Base-by-base conservation (phyloP, 2,113 vertebrate species). In the Indri indri region DNA sequence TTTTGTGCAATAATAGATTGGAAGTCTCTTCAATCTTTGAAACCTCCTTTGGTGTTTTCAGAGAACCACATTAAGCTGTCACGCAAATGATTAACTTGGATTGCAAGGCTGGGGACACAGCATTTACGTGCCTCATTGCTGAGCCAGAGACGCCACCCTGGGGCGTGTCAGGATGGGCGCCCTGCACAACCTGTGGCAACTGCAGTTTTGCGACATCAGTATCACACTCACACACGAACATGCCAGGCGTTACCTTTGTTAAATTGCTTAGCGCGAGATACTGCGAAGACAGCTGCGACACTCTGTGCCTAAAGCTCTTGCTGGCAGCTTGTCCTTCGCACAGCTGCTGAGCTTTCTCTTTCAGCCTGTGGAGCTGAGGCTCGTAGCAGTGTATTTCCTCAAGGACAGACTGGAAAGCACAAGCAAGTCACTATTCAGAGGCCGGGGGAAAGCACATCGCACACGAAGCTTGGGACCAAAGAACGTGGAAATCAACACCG, bases 221-320 rank as follows among this genome's bases (percentile, higher is more conserved):
- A 30, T 14, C 82, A 59, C 86, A 84, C 81, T 66, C 92, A 97
- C 14, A 42, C 97, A 83, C 30, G 57, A 98, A 97, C 89, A 47
- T 9, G 80, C 90, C 76, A 59, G 89, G 97, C 95, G 87, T 99
- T 99, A 99, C 99, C 99, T 99, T 99, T 59, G 99, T 99, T 98
- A 99, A 97, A 99, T 99, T 99, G 99, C 99, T 99, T 98, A 99
- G 99, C 92, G 99, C 99, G 98, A 99, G 99, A 98, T 99, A 99
- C 83, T 99, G 99, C 84, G 99, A 99, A 90, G 99, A 99, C 96
- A 99, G 99, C 98, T 99, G 99, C 96, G 99, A 99, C 86, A 99
- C 99, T 97, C 99, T 99, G 98, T 99, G 99, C 98, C 99, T 98
- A 98, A 99, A 99, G 98, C 99, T 99, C 99, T 99, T 99, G 98